phyloP scores from a whole-genome alignment of 2,113 vertebrate species.

The Platycercus adscitus region DNA sequence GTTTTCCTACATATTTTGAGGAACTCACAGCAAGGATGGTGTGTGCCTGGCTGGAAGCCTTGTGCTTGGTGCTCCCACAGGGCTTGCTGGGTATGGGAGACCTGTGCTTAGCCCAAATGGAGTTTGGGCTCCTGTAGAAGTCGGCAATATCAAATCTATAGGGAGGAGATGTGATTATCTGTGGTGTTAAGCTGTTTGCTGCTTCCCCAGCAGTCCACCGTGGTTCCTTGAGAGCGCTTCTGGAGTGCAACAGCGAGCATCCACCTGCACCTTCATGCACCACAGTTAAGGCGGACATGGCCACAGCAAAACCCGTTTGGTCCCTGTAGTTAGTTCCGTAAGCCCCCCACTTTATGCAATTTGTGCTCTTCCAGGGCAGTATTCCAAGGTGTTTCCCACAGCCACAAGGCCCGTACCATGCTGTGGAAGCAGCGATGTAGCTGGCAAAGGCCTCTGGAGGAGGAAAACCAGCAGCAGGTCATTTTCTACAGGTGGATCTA shows the following conservation, averaged over 20 bases:
- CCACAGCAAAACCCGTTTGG: not conserved
- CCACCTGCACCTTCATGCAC: not conserved
- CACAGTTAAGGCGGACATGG: not conserved
- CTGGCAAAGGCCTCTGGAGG: not conserved
- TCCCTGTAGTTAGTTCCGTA: not conserved
- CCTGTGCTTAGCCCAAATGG: too few relatives aligned
- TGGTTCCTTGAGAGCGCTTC: not conserved
- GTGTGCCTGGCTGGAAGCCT: not conserved
- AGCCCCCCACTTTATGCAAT: not conserved
- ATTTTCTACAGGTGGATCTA: not conserved
- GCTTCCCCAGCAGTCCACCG: not conserved
- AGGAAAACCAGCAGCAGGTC: not conserved
- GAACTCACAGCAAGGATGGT: not conserved
- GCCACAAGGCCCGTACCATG: rapidly evolving
- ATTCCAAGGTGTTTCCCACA: not conserved
- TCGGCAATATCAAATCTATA: not conserved
- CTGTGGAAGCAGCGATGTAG: not conserved
- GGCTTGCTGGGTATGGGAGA: rapidly evolving
- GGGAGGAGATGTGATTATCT: not conserved
- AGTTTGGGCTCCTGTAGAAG: not conserved
- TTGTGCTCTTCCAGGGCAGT: not conserved
- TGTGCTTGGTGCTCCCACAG: not conserved
- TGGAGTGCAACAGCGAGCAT: not conserved
- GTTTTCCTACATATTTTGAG: not conserved
- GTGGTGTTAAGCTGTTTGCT: not conserved